Evolutionary conservation across 2,797 vertebrate genomes (phyloP), one percentile per base, ranked within the genome.

Genomic region (Falco berigora): DNA sequence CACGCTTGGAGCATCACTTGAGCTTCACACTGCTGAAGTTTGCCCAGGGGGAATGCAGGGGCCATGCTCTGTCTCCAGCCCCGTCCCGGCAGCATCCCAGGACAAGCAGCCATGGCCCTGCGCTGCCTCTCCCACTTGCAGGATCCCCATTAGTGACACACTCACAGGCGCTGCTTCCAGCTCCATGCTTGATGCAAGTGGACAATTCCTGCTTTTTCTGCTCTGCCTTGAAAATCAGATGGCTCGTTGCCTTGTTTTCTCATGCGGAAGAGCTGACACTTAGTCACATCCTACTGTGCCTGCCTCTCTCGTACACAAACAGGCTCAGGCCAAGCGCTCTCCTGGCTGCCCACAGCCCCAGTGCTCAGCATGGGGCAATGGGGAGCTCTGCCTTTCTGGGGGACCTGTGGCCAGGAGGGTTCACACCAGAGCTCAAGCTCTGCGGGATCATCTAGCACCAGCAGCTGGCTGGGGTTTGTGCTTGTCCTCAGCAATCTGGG

Each of bases 211-310:
- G 92, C 76, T 78, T 92, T 88, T 92, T 91, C 64, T 68, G 85
- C 82, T 96, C 91, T 90, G 93, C 72, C 68, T 95, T 58, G 90
- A 94, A 94, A 95, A 95, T 90, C 85, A 91, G 92, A 91, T 83
- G 92, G 93, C 85, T 95, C 47, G 53, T 83, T 0, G n/a, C 85
- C 88, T 80, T 74, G 82, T n/a, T 90, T 83, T 49, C 72, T 94
- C 95, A 88, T 68, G 93, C 6, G 2, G 72, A 95, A 95, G 93
- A 76, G 78, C 78, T 89, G 84, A 91, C 74, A 90, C 80, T 86
- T 88, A 94, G 93, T 94, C 92, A 96, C 75, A 91, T 69, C 86
- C 78, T 73, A 93, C 63, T 4, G 13, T 69, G 64, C 68, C 84
- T 4, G 22, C 72, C 71, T 89, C 46, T 52, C 78, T 92, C 0